phyloP scores from a whole-genome alignment of 2,113 vertebrate genomes.

The Syrrhaptes paradoxus region DNA sequence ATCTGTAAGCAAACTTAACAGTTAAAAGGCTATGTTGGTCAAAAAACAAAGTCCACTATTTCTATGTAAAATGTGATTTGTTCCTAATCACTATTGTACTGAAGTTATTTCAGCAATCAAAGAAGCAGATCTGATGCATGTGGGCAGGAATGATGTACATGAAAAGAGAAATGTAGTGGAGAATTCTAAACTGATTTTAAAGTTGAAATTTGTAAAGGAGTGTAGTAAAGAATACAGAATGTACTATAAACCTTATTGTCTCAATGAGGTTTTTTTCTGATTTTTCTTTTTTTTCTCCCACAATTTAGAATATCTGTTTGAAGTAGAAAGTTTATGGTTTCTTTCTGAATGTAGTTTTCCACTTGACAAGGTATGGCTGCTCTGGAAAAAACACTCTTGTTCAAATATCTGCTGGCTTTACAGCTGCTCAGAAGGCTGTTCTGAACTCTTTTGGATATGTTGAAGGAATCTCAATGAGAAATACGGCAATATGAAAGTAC shows the following conservation, averaged over 20 bases:
- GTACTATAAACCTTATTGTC: background rate
- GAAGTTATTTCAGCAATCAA: background rate
- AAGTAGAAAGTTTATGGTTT: background rate
- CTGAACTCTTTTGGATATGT: background rate
- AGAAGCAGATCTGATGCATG: background rate
- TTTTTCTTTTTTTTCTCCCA: background rate
- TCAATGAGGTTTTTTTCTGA: background rate
- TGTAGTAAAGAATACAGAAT: background rate
- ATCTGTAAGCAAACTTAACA: background rate
- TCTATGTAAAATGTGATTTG: background rate
- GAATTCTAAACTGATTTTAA: background rate
- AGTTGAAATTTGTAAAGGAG: background rate
- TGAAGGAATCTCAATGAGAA: background rate
- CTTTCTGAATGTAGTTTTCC: background rate
- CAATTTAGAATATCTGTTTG: background rate
- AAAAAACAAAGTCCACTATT: background rate
- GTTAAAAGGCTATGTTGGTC: background rate
- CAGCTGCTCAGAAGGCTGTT: background rate
- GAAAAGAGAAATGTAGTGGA: background rate
- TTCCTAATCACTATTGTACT: background rate
- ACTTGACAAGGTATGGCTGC: background rate
- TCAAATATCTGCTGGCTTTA: background rate
- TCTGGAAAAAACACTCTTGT: background rate
- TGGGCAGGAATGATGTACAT: background rate
- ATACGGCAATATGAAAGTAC: background rate